Percentiles rank a stretch among this genome's conserved stretches.
These are phyloP conservation scores for Cladopsammia gracilis DNA, from an alignment of 64 coral and sea anemone species.

Conservation along the genomic window DNA sequence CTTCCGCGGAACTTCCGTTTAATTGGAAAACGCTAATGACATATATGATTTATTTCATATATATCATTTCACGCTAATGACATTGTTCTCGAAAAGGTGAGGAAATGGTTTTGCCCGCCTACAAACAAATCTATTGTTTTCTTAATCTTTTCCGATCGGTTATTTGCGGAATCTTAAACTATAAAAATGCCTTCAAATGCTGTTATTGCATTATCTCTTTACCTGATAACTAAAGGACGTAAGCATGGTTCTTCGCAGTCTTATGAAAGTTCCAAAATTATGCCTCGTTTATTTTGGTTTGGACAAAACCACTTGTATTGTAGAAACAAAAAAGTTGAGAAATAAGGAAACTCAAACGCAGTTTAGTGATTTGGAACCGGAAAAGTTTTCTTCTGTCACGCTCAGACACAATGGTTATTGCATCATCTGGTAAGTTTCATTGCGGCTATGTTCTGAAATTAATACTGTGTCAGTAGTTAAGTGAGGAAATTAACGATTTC, in stretches of 20 bases:
- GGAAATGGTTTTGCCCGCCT: background rate
- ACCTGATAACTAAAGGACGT: background rate
- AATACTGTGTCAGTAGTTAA: background rate
- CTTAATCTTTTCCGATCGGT: background rate
- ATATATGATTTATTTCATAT: no score
- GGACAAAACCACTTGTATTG: conserved; percentile 36
- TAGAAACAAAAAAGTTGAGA: conserved; percentile 32
- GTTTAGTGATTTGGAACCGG: conserved; percentile 7
- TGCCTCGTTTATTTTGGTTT: conserved; percentile 16
- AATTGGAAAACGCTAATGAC: no score
- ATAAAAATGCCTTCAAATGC: background rate
- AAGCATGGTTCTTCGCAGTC: background rate
- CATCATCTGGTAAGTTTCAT: conserved; percentile 23
- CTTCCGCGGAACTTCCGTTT: no score
- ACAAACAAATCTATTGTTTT: background rate
- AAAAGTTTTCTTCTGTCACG: background rate
- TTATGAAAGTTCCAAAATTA: conserved; percentile 4
- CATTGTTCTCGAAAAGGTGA: background rate
- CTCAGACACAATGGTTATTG: conserved; percentile 21
- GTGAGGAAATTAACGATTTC: background rate
- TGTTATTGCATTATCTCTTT: background rate
- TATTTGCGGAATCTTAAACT: background rate
- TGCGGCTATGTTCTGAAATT: background rate
- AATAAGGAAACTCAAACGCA: background rate
- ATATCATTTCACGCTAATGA: no score